Evolutionary conservation across 1,140 invertebrate species (phyloP), one percentile per base, ranked within the genome.

Genomic region (Hetaerina americana): DNA sequence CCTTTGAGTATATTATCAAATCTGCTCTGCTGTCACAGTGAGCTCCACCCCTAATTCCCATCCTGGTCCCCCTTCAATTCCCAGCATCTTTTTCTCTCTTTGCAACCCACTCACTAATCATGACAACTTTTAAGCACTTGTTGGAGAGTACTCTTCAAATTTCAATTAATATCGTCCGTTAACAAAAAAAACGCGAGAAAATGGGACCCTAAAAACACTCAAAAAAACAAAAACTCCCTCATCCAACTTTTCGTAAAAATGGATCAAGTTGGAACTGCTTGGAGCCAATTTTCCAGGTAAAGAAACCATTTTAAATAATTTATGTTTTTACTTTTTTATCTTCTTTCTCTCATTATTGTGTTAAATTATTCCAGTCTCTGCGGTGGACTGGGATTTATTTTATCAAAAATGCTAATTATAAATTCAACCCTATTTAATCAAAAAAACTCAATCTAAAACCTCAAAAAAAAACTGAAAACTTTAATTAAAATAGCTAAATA

Each of bases 251-350:
- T 57, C 40, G 2, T 57, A 57, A 18, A 57, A 57, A 57, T 57
- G 40, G 40, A 57, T 57, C 40, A 57, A 57, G 40, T 57, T 57
- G 40, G 40, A 57, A 57, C 40, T 18, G 40, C 40, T 57, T 57
- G 40, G 40, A 57, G 40, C 40, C 40, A 57, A 57, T 57, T 57
- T 57, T 12, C 40, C 40, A 57, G 40, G 40, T 57, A 57, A 57
- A 57, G 40, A 57, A n/a, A 57, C 40, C 40, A 57, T 57, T 57
- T 57, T 57, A 57, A 57, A 57, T 57, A 57, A 57, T 57, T n/a
- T 57, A 57, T 57, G 40, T 57, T 57, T 57, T 57, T 57, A 57
- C 40, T 57, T 57, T 57, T 57, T 57, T 57, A n/a, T 57, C 40
- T 57, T n/a, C 22, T 57, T n/a, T 57, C 40, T 57, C 40, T 57